Conservation (phyloP, 2,797 vertebrate genomes). For the Buphagus erythrorhynchus region DNA sequence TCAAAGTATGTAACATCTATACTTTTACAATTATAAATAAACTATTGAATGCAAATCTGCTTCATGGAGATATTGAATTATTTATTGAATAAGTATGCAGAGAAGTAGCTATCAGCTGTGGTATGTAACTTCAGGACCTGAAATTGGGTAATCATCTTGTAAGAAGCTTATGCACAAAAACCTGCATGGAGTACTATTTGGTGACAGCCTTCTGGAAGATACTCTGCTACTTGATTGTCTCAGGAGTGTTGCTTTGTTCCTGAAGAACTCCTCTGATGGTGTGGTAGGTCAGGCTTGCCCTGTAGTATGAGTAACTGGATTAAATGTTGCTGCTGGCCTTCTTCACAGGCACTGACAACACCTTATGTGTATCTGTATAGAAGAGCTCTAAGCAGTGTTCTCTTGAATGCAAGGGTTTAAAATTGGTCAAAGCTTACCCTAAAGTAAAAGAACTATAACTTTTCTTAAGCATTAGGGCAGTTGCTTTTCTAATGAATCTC, state of each 20-base stretch:
- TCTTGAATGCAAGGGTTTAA: neutral
- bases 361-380: fast-evolving
- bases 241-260: neutral
- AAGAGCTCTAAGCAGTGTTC: neutral
- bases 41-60: neutral
- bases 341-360: neutral
- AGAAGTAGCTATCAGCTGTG: neutral
- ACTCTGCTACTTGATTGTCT: neutral
- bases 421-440: neutral
- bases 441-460: neutral
- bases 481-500: neutral
- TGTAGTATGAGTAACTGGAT: too few relatives aligned
- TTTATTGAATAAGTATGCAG: neutral
- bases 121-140: fast-evolving
- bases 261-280: neutral
- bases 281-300: neutral
- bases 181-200: neutral
- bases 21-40: conserved; percentile 50
- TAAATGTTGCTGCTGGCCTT: neutral
- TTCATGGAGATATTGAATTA: neutral
- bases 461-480: too few relatives aligned
- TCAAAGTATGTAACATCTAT: neutral
- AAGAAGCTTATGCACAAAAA: neutral
- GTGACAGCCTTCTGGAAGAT: neutral
- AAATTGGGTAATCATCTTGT: neutral